These are phyloP conservation scores for Tetanocera ferruginea DNA, from an alignment of 2,888 invertebrate genomes.

Conservation along the genomic window DNA sequence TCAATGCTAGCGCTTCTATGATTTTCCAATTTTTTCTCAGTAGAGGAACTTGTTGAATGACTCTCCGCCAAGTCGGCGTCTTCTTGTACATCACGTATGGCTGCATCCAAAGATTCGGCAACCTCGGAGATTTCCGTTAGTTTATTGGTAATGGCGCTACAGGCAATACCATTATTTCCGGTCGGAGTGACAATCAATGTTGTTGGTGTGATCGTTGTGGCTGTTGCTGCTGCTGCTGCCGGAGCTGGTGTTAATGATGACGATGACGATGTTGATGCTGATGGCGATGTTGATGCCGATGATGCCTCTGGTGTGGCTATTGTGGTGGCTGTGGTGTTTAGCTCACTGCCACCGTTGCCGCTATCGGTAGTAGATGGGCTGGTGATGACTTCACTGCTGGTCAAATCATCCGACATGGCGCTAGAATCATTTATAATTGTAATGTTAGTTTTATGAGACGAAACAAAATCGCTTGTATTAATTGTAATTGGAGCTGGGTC, in stretches of 20 bases:
- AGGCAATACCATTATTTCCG: slow-evolving; percentile 74
- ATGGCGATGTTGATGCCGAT: slow-evolving; percentile 33
- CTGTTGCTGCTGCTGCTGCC: slow-evolving; percentile 7
- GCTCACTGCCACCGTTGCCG: slow-evolving; percentile 53
- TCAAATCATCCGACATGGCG: slow-evolving; percentile 34
- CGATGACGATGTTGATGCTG: not conserved
- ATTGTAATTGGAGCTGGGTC: not conserved
- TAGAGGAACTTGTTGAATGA: slow-evolving; percentile 51
- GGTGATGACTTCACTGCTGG: slow-evolving; percentile 36
- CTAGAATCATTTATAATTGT: slow-evolving; percentile 54
- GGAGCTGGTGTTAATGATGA: not conserved
- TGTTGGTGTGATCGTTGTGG: slow-evolving; percentile 17
- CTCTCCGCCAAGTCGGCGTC: slow-evolving; percentile 51
- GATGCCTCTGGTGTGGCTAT: slow-evolving; percentile 37
- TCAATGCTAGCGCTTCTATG: slow-evolving; percentile 55
- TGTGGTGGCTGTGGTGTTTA: slow-evolving; percentile 22
- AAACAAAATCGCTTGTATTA: slow-evolving; percentile 46
- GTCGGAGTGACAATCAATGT: slow-evolving; percentile 62
- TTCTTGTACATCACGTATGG: slow-evolving; percentile 71
- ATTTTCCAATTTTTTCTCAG: slow-evolving; percentile 61
- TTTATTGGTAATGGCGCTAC: slow-evolving; percentile 77
- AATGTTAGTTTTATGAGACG: slow-evolving; percentile 47
- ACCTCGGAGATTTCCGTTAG: slow-evolving; percentile 77
- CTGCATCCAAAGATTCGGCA: slow-evolving; percentile 77
- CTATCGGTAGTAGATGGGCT: slow-evolving; percentile 56